Evolutionary conservation across 2,113 vertebrate genomes (phyloP), one percentile per base, ranked within the genome.

Genomic region (Balaenoptera acutorostrata): DNA sequence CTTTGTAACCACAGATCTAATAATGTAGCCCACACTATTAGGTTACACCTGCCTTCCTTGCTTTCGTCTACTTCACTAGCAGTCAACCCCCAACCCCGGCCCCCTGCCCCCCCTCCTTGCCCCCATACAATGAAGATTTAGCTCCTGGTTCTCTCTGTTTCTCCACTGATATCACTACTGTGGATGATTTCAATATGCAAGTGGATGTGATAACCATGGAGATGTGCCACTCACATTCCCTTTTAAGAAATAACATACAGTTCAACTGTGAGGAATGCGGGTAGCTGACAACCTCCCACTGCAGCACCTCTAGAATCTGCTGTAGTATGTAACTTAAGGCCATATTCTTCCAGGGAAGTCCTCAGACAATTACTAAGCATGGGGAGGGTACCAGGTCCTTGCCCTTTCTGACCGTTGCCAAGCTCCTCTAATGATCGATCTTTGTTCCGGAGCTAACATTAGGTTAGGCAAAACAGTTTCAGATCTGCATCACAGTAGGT

Each of bases 71-170:
- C 71, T 90, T 90, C 46, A 49, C 21, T n/a, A 85, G 33, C 46
- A 41, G 21, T 44, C 29, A 59, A 39, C 15, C 20, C 8, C 21
- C 33, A 61, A 15, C 8, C 55, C 29, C 41, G 9, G 8, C 46
- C 46, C 7, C 6, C 1, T 2, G 8, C 46, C 46, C 7, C 6
- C 1, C 3, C 31, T 1, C 9, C 8, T 64, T 5, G 29, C 29
- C 1, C 21, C 3, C 39, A 39, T 55, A n/a, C 39, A 85, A 1
- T 63, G 52, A 88, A 77, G 36, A 46, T 69, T 83, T 92, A 71
- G 10, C 8, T 85, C 25, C 55, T 85, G 29, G 14, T 36, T 86
- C 41, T 84, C 36, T 69, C 15, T 75, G 15, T 80, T 46, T 21
- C 11, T 77, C 31, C 64, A 92, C 25, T 57, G 25, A 29, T 68